Evolutionary conservation across 2,888 invertebrate genomes (phyloP), one percentile per base, ranked within the genome.

Genomic region (Cheilosia vulpina): DNA sequence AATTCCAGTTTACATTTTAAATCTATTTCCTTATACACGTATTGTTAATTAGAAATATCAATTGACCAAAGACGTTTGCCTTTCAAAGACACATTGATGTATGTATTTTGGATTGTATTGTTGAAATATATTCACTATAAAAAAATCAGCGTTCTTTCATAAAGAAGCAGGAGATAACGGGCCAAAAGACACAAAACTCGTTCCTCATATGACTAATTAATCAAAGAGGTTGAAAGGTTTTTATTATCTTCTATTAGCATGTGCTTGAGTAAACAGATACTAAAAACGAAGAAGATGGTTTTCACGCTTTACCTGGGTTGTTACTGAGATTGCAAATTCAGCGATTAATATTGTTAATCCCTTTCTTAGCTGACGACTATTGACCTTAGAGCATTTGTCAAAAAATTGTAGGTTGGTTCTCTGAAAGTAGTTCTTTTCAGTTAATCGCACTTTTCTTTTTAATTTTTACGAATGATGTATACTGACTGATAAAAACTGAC

Each of bases 201-300:
- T 55, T 55, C 4, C 27, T n/a, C n/a, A 27, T 7, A 24, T 55
- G 55, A 55, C 7, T 55, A 55, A 55, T 55, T 27, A 55, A n/a
- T 17, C n/a, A 17, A 47, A 47, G 17, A 47, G 45, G 45, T 47
- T 47, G 9, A 11, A 21, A 50, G 11, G 21, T 63, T 53, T 45
- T 55, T 21, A 63, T 63, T 63, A 72, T 72, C 60, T 72, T 53
- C 60, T 62, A 52, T 72, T 72, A 72, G 62, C 43, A 62, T 62
- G 43, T 53, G 60, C 11, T 43, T 71, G n/a, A 38, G n/a, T 9
- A 31, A 31, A 38, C 13, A 38, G 1, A 47, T 17, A 24, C 9
- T 31, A 31, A 52, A 43, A 13, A 71, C 17, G 15, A 60, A 58
- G 47, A 1, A 4, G 15, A 55, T n/a, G 7, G 13, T n/a, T 3